Percentiles rank a stretch among this genome's conserved stretches.
phyloP scores from a whole-genome alignment of 2,797 vertebrate species.

The Amblyraja radiata region DNA sequence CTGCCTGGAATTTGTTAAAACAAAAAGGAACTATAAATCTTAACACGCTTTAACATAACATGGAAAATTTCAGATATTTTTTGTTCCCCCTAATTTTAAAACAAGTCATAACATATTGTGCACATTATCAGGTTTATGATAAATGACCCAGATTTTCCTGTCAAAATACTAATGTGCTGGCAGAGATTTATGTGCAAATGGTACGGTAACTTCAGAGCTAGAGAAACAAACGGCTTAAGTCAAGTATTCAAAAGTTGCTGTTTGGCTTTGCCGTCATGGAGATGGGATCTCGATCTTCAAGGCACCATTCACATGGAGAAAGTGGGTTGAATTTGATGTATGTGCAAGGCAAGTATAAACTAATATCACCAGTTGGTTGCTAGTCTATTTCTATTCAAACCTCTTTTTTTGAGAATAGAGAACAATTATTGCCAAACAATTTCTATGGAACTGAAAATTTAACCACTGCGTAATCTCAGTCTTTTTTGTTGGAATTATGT shows the following conservation, averaged over 20 bases:
- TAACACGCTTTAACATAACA: not conserved
- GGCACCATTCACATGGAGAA: not conserved
- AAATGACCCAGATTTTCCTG: not conserved
- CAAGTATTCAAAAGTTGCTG: not conserved
- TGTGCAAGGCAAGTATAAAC: not conserved
- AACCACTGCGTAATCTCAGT: not conserved
- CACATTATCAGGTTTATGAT: conserved; percentile 5
- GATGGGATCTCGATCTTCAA: not conserved
- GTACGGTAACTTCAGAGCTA: not conserved
- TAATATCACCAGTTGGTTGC: not conserved
- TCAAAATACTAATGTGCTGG: not conserved
- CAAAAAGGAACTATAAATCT: conserved; percentile 11
- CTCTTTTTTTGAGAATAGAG: not conserved
- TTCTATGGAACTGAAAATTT: not conserved
- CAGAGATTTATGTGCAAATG: not conserved
- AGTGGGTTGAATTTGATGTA: not conserved
- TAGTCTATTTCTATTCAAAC: not conserved
- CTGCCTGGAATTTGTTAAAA: not conserved
- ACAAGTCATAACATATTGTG: not conserved
- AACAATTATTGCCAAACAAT: not conserved
- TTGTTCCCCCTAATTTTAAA: not conserved
- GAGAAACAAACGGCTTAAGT: not conserved
- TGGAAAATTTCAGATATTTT: not conserved
- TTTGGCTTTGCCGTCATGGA: not conserved
- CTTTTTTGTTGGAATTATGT: not conserved